These are phyloP conservation scores for Reticulitermes lucifugus DNA, from an alignment of 2,888 invertebrate genomes.

Conservation along the genomic window DNA sequence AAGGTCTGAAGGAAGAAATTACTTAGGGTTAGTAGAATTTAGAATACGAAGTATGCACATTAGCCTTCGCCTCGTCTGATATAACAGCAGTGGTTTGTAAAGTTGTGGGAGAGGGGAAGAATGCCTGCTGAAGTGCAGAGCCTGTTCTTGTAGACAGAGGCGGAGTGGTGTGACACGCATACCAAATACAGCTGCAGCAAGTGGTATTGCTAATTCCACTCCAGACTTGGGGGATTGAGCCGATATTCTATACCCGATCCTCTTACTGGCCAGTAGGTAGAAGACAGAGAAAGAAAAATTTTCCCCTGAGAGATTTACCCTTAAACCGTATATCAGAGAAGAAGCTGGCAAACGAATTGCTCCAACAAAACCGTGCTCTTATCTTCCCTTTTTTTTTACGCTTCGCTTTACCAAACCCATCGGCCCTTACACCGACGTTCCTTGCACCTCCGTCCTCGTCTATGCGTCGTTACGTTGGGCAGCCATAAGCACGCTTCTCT, in stretches of 20 bases:
- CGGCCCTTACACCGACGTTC: background rate
- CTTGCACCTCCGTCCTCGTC: background rate
- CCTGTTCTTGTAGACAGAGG: no score
- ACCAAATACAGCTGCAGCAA: background rate
- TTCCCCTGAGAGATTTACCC: conserved; percentile 34
- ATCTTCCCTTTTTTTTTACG: conserved; percentile 10
- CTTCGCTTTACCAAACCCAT: conserved; percentile 7
- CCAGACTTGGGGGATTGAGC: background rate
- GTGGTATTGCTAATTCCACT: conserved; percentile 21
- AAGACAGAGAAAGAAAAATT: conserved; percentile 6
- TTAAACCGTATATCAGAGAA: conserved; percentile 30
- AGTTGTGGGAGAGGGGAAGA: background rate
- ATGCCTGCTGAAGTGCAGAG: background rate
- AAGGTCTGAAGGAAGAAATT: background rate
- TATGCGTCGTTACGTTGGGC: background rate
- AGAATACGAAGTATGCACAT: background rate
- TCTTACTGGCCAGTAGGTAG: background rate
- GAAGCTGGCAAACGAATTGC: conserved; percentile 37
- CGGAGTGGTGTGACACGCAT: background rate
- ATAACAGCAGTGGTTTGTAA: background rate
- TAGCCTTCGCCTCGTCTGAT: background rate
- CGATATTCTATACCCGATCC: background rate
- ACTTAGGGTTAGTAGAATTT: background rate
- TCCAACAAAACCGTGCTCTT: conserved; percentile 32
- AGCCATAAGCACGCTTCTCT: background rate